Conservation (phyloP, 1,140 invertebrate genomes). For the Panagrolaimus sp. region DNA sequence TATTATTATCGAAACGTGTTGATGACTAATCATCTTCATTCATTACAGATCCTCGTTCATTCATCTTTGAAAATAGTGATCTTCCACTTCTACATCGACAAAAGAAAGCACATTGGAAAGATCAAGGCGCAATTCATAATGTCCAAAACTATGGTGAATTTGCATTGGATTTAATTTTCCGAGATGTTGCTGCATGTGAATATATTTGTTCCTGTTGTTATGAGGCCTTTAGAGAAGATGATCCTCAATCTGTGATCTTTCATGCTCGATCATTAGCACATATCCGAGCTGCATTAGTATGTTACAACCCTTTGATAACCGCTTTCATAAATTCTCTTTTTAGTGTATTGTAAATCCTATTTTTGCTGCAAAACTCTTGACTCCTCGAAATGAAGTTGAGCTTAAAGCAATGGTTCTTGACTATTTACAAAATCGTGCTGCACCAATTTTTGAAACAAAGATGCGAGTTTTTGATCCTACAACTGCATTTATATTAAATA, state of each 20-base stretch:
- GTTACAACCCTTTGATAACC: not conserved
- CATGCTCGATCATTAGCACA: slow-evolving; percentile 1
- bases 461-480: slow-evolving; percentile 1
- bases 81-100: not conserved
- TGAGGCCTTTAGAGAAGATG: not conserved
- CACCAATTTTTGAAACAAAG: slow-evolving; percentile 3
- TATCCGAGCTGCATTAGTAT: slow-evolving; percentile 4
- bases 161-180: slow-evolving; percentile 4
- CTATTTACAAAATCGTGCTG: not conserved
- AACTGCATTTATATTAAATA: slow-evolving; percentile 3
- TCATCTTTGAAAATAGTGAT: slow-evolving; percentile 1
- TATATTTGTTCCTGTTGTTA: slow-evolving; percentile 2
- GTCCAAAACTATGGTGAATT: slow-evolving; percentile 7
- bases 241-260: not conserved
- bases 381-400: not conserved
- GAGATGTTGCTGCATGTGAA: not conserved
- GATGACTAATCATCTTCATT: not conserved
- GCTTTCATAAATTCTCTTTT: not conserved
- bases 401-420: not conserved
- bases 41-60: not conserved
- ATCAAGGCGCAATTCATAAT: not conserved
- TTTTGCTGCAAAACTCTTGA: not conserved
- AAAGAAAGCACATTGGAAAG: slow-evolving; percentile 7
- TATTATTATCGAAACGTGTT: too few relatives aligned
- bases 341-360: not conserved